phyloP scores from a whole-genome alignment of 2,113 vertebrate species.

The Hippocampus mohnikei region DNA sequence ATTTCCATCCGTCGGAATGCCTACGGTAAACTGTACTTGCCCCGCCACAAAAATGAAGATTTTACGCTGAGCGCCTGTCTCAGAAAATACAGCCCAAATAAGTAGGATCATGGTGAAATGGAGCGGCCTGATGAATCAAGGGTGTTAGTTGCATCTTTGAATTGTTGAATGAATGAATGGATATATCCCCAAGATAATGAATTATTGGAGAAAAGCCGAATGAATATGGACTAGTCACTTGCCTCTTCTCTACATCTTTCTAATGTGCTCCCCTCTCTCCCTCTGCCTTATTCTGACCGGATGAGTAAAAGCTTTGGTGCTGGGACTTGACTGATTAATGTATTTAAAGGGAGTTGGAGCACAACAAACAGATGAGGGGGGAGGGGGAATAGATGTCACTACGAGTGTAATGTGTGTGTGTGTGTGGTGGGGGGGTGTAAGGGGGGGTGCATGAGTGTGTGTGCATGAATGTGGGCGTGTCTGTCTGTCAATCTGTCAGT shows the following conservation, averaged over 20 bases:
- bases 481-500: neutral
- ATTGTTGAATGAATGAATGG: slow-evolving; percentile 53
- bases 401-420: slow-evolving; percentile 9
- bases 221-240: slow-evolving; percentile 49
- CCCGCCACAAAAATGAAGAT: too few species aligned
- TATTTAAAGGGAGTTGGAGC: slow-evolving; percentile 62
- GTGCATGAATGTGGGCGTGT: slow-evolving; percentile 1
- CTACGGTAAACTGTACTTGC: too few species aligned
- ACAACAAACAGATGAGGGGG: slow-evolving; percentile 58
- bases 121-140: slow-evolving; percentile 47
- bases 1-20: too few species aligned
- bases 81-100: too few species aligned
- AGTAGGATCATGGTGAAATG: slow-evolving; percentile 40
- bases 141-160: slow-evolving; percentile 50
- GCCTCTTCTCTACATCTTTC: slow-evolving; percentile 29
- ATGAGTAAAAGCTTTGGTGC: slow-evolving; percentile 65
- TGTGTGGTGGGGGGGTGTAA: neutral
- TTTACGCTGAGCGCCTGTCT: too few species aligned
- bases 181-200: slow-evolving; percentile 23
- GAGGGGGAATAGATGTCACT: slow-evolving; percentile 15
- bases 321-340: slow-evolving; percentile 70
- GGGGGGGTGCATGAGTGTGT: neutral
- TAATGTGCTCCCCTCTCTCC: slow-evolving; percentile 21
- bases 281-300: slow-evolving; percentile 55
- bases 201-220: slow-evolving; percentile 52